These are phyloP conservation scores for Elymnias hypermnestra DNA, from an alignment of 1,140 invertebrate species.

Conservation along the genomic window DNA sequence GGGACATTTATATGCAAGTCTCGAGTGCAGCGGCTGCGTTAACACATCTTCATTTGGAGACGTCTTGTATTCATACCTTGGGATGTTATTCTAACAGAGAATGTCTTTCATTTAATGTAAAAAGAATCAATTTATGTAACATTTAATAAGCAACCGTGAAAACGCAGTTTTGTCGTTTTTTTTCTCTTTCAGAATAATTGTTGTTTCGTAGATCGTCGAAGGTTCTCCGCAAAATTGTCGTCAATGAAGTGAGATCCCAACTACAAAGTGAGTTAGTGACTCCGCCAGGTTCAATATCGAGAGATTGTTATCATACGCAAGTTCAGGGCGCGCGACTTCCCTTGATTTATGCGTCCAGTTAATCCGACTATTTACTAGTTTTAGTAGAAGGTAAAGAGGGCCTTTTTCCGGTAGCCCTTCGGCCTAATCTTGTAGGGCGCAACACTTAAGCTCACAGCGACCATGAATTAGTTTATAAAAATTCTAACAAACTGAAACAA, in stretches of 20 bases:
- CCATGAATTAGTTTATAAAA: too few relatives aligned
- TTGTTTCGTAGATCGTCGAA: too few relatives aligned
- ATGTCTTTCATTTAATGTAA: background rate
- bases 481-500: too few relatives aligned
- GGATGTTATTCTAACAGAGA: background rate
- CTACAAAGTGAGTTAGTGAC: constrained; percentile 19
- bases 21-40: background rate
- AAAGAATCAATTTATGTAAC: background rate
- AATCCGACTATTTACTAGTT: constrained; percentile 75
- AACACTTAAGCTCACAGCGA: constrained; percentile 21
- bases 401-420: constrained; percentile 57
- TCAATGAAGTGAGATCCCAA: constrained; percentile 11
- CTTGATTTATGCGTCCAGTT: constrained; percentile 65
- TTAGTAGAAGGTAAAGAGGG: constrained; percentile 66
- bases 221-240: too few relatives aligned
- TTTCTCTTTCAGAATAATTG: too few relatives aligned
- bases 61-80: background rate
- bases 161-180: too few relatives aligned
- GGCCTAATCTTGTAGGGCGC: constrained; percentile 15
- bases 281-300: constrained; percentile 31
- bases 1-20: background rate
- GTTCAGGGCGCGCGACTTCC: constrained; percentile 19
- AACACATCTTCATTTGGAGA: background rate
- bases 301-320: constrained; percentile 36
- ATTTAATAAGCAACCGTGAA: too few relatives aligned